Base-by-base conservation (phyloP, 2,113 vertebrate species). In the Pelecanoides urinatrix region DNA sequence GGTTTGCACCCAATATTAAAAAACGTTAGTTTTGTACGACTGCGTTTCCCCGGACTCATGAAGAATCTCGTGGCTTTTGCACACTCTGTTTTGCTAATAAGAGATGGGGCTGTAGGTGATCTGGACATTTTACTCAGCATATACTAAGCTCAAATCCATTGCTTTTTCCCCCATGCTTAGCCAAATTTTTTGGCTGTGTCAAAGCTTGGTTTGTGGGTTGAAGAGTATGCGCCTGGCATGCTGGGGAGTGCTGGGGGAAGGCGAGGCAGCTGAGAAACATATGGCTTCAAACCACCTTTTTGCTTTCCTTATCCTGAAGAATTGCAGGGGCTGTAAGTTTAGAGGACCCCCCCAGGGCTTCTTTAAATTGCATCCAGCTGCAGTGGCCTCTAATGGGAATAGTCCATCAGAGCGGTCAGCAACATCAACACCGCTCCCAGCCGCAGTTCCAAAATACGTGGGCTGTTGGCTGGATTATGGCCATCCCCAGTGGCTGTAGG, bases 361-460 rank as follows among this genome's bases (percentile, higher is more conserved):
- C 66, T 83, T 73, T 62, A 93, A 96, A 93, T 82, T 93, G 47
- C 75, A 92, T 77, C 53, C 92, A 95, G 85, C 96, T 95, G 94
- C 92, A 86, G 66, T 79, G 85, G 74, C 49, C 85, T 42, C 74
- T 92, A 16, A 92, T 90, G 96, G 96, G 93, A 90, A 91, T n/a
- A 82, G 96, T 73, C 96, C 90, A 76, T 75, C 86, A 59, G 3
- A 68, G 73, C 0, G 16, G 76, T 63, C 89, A 95, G 90, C 91
- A 90, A 32, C 9, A 5, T 50, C 89, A 74, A 32, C 76, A 40
- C n/a, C 0, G 2, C 76, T 91, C 47, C 67, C 68, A 76, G 79
- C 25, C 42, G 0, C 91, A 36, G 59, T 50, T 80, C 86, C 80
- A 82, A 68, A 25, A 58, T 10, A 47, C 4, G 0, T 42, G 85